Evolutionary conservation across 2,113 vertebrate genomes (phyloP), one percentile per base, ranked within the genome.

Genomic region (Cynoglossus semilaevis): DNA sequence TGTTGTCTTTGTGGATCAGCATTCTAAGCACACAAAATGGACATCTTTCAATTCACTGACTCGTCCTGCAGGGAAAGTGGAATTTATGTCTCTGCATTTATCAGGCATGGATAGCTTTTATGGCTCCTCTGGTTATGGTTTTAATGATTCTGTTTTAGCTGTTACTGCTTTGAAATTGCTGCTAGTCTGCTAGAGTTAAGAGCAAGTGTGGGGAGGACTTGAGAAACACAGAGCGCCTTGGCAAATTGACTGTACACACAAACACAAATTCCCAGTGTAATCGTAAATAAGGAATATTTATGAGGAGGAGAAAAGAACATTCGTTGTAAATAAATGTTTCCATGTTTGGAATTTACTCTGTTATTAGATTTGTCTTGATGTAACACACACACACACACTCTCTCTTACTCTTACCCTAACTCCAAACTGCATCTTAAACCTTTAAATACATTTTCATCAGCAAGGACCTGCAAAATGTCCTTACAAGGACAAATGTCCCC

Each of bases 71-170:
- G 71, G 46, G 74, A 81, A 62, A 76, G 73, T 47, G 70, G 71
- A 72, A 80, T 86, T 85, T 81, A 82, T 86, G 80, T 73, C 69
- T 56, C 56, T 1, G 69, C 78, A 74, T 87, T 86, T 68, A 85
- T 84, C 81, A 82, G 83, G 72, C 80, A 45, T 61, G 66, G 70
- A 82, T 80, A 72, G 76, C 42, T 84, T 84, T 84, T 77, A 82
- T 51, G 48, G 71, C 60, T 29, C 59, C 83, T 70, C 74, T 1
- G 50, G 72, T 79, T 87, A 80, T 66, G 74, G 62, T 66, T 76
- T 70, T 63, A 72, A 74, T 67, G 71, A 81, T 79, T 56, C 36
- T 58, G 59, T 84, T 73, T 72, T 67, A 66, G 77, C 58, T 59
- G 54, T 63, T 68, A 44, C 59, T 67, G 60, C 38, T 4, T 45